Evolutionary conservation across 2,113 vertebrate genomes (phyloP).

Genomic region (Gallinago jamesoni): DNA sequence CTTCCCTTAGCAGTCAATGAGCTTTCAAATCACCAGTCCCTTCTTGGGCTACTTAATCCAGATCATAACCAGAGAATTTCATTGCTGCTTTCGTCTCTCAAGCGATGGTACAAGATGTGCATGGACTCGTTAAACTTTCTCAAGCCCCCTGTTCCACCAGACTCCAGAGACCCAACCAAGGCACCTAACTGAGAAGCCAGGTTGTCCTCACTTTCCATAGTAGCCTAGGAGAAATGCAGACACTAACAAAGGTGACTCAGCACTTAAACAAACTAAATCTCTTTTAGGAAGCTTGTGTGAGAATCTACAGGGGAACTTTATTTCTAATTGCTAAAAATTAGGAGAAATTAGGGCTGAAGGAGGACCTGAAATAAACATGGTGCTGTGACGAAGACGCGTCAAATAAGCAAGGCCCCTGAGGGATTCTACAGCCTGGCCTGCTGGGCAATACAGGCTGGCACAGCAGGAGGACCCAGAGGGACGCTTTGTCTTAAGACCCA

Average conservation of each 20-base stretch:
- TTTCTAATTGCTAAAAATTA: background rate
- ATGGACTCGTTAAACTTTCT: background rate
- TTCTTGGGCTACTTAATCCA: background rate
- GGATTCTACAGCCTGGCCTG: background rate
- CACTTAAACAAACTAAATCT: background rate
- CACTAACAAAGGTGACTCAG: background rate
- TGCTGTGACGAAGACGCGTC: background rate
- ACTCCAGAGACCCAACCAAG: background rate
- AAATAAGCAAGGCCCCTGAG: fast-evolving
- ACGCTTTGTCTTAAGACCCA: background rate
- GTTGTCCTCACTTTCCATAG: background rate
- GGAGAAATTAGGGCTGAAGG: background rate
- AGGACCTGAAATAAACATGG: background rate
- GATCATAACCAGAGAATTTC: background rate
- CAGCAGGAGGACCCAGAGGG: background rate
- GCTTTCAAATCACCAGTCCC: background rate
- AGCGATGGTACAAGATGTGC: background rate
- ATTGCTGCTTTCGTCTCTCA: background rate
- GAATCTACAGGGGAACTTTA: background rate
- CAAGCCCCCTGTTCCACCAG: fast-evolving
- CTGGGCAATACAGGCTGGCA: background rate
- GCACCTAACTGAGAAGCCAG: background rate
- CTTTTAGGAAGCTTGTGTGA: background rate
- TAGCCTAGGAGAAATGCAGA: background rate
- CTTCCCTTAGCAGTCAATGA: background rate